A percentile compares a stretch with the other conserved stretches of the same genome.
phyloP scores from a whole-genome alignment of 2,113 vertebrate genomes.

The Callocephalon fimbriatum region DNA sequence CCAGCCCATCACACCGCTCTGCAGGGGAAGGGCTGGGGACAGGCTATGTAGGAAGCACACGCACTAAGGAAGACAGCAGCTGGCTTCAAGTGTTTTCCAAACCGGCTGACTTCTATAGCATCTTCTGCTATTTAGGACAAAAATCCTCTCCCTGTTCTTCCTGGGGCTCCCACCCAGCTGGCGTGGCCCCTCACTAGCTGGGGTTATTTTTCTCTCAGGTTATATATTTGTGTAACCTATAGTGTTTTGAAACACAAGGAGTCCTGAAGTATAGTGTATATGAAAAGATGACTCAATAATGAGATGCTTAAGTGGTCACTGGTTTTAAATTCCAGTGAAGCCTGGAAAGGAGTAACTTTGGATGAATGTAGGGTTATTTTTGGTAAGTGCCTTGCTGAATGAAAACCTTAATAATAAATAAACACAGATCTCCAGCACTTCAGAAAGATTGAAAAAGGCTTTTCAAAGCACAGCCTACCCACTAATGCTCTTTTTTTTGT shows the following conservation, averaged over 20 bases:
- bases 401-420: background rate
- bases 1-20: fast-evolving
- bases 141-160: background rate
- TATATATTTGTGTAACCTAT: background rate
- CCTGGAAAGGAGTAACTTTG: background rate
- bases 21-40: background rate
- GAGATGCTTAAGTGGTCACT: background rate
- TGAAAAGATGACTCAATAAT: background rate
- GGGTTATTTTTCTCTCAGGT: background rate
- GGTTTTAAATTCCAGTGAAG: background rate
- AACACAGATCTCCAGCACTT: background rate
- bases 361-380: background rate
- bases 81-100: background rate
- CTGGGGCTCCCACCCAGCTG: background rate
- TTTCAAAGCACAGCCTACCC: background rate
- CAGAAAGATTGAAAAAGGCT: background rate
- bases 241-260: background rate
- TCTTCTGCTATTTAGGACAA: background rate
- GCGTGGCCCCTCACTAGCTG: background rate
- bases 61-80: background rate
- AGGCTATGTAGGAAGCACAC: fast-evolving
- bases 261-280: background rate
- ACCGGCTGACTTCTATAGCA: background rate
- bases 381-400: background rate
- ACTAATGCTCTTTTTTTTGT: background rate